phyloP scores from a whole-genome alignment of 2,797 vertebrate species.

The Catamblyrhynchus diadema region DNA sequence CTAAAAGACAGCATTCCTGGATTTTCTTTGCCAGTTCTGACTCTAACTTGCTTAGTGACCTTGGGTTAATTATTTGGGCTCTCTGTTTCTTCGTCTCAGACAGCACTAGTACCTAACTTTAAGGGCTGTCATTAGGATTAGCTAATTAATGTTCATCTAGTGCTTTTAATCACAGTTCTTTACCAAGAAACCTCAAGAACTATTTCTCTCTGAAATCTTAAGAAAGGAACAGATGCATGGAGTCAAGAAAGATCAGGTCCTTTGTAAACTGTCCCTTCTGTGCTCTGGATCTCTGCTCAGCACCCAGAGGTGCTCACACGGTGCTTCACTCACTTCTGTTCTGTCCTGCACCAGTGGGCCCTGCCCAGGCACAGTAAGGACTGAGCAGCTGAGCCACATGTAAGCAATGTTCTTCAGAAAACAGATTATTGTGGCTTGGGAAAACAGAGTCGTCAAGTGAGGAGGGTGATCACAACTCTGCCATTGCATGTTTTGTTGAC shows the following conservation, averaged over 20 bases:
- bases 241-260: not conserved
- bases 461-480: not conserved
- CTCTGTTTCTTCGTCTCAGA: not conserved
- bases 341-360: not conserved
- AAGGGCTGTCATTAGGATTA: not conserved
- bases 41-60: not conserved
- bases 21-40: not conserved
- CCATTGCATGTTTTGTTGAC: not conserved
- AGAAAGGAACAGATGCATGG: not conserved
- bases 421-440: not conserved
- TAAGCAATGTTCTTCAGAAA: not conserved
- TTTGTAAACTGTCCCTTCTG: not conserved
- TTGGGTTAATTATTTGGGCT: not conserved
- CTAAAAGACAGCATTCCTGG: not conserved
- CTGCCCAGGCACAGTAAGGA: not conserved
- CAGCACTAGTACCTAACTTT: not conserved
- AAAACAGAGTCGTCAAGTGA: not conserved
- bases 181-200: not conserved
- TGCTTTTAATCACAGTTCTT: not conserved
- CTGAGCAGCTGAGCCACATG: not conserved
- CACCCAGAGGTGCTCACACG: not conserved
- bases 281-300: not conserved
- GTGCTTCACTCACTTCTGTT: not conserved
- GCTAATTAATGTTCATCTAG: not conserved
- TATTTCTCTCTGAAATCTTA: not conserved